A percentile compares a stretch with the other conserved stretches of the same genome.
These are phyloP conservation scores for Lordiphosa andalusiaca DNA, from an alignment of 2,888 invertebrate species.

Conservation along the genomic window DNA sequence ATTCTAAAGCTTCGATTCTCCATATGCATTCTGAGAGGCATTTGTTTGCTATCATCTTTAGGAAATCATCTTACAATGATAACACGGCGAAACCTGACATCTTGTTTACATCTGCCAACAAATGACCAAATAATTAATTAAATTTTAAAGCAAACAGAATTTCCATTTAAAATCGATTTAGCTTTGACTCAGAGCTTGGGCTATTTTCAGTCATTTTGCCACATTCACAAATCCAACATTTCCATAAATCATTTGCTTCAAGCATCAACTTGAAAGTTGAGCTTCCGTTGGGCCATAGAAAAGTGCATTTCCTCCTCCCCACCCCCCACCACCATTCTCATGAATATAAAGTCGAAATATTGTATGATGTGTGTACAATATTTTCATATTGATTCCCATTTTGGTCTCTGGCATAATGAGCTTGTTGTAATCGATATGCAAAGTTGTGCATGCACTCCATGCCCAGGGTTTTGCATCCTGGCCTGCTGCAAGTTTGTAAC, in stretches of 20 bases:
- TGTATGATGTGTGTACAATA: constrained; percentile 3
- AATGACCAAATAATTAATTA: no score
- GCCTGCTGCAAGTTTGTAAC: constrained; percentile 15
- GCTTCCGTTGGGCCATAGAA: constrained; percentile 1
- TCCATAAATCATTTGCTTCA: no score
- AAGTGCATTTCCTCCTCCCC: background rate
- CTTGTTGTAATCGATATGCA: constrained; percentile 45
- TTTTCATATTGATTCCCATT: constrained; percentile 6
- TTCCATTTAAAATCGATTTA: background rate
- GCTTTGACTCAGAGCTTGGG: background rate
- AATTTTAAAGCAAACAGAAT: background rate
- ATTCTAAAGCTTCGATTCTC: no score
- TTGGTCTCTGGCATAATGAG: constrained; percentile 38
- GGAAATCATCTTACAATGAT: no score
- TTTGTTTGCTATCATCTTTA: no score
- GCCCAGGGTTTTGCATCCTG: background rate
- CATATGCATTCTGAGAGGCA: no score
- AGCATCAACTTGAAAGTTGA: no score
- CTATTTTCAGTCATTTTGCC: constrained; percentile 1
- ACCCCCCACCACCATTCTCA: constrained; percentile 12
- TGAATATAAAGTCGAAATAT: constrained; percentile 62
- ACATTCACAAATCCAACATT: background rate
- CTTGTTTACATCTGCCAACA: no score
- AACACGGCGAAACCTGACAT: no score
- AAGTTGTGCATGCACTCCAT: constrained; percentile 51